Conservation (phyloP, 2,113 vertebrate species). For the Dolichotis patagonum region DNA sequence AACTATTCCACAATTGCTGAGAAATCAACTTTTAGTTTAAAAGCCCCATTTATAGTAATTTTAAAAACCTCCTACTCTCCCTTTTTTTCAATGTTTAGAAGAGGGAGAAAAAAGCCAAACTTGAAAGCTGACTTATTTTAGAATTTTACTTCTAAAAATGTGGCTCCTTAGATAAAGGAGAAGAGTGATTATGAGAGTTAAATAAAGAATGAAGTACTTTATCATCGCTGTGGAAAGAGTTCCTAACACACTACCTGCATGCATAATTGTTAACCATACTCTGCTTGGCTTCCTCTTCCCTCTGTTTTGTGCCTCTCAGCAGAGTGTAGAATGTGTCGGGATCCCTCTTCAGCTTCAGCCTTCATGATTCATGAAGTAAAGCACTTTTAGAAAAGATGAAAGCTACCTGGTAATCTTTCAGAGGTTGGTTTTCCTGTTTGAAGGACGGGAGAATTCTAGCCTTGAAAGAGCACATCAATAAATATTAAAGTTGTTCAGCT, state of each 20-base stretch:
- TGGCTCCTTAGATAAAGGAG: slow-evolving; percentile 76
- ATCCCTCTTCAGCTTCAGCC: not conserved
- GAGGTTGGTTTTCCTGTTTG: not conserved
- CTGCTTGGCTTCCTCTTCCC: not conserved
- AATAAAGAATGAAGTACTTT: slow-evolving; percentile 74
- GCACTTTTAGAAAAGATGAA: not conserved
- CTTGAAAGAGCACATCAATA: not conserved
- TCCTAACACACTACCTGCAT: slow-evolving; percentile 50
- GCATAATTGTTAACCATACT: slow-evolving; percentile 14
- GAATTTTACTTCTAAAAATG: slow-evolving; percentile 74
- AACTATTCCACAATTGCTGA: slow-evolving; percentile 31
- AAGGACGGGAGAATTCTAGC: not conserved
- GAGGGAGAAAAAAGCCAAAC: slow-evolving; percentile 7
- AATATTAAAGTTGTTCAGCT: not conserved
- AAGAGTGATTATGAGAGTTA: slow-evolving; percentile 77
- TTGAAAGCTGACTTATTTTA: slow-evolving; percentile 52
- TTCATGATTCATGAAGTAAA: not conserved
- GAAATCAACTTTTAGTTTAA: slow-evolving; percentile 66
- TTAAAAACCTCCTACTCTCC: slow-evolving; percentile 50
- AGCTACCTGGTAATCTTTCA: not conserved
- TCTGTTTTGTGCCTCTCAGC: not conserved
- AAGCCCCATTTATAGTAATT: slow-evolving; percentile 65
- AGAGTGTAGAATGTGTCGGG: not conserved
- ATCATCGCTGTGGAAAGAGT: slow-evolving; percentile 61
- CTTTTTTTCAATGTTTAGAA: slow-evolving; percentile 37